These are phyloP conservation scores for Pseudachorutes palmiensis DNA, from an alignment of 1,140 invertebrate species.

Conservation along the genomic window DNA sequence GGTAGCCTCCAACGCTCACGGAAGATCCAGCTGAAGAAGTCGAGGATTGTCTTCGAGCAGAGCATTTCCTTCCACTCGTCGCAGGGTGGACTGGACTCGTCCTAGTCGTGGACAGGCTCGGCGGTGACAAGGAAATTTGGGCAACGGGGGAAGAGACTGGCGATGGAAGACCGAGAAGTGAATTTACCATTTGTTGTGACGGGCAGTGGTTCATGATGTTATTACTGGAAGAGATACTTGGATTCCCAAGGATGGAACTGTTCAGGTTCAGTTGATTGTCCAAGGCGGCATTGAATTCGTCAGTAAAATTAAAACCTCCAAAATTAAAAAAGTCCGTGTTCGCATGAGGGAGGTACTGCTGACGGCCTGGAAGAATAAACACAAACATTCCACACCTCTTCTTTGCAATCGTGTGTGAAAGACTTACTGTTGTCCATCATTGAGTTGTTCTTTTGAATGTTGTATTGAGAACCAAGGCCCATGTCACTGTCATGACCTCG, in stretches of 20 bases:
- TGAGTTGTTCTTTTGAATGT: slow-evolving; percentile 24
- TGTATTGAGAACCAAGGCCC: slow-evolving; percentile 23
- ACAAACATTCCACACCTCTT: too few species aligned
- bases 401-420: too few species aligned
- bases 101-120: neutral
- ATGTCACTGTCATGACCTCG: slow-evolving; percentile 23
- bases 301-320: slow-evolving; percentile 36
- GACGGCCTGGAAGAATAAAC: slow-evolving; percentile 25
- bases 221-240: slow-evolving; percentile 19
- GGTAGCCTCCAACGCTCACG: slow-evolving; percentile 43
- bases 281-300: slow-evolving; percentile 37
- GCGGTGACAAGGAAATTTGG: slow-evolving; percentile 15
- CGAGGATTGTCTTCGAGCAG: slow-evolving; percentile 38
- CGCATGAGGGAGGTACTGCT: slow-evolving; percentile 32
- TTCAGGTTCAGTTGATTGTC: slow-evolving; percentile 37
- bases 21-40: slow-evolving; percentile 41
- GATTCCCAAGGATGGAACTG: slow-evolving; percentile 25
- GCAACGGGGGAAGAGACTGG: slow-evolving; percentile 27
- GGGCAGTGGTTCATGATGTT: slow-evolving; percentile 30
- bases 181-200: slow-evolving; percentile 38
- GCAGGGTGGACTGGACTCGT: too few species aligned
- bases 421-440: slow-evolving; percentile 30
- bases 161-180: slow-evolving; percentile 27
- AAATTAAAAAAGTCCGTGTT: slow-evolving; percentile 37
- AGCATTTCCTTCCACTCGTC: neutral